phyloP scores from a whole-genome alignment of 30 jellyfish, hydroid and myxozoan species.

The Rhopilema esculentum region DNA sequence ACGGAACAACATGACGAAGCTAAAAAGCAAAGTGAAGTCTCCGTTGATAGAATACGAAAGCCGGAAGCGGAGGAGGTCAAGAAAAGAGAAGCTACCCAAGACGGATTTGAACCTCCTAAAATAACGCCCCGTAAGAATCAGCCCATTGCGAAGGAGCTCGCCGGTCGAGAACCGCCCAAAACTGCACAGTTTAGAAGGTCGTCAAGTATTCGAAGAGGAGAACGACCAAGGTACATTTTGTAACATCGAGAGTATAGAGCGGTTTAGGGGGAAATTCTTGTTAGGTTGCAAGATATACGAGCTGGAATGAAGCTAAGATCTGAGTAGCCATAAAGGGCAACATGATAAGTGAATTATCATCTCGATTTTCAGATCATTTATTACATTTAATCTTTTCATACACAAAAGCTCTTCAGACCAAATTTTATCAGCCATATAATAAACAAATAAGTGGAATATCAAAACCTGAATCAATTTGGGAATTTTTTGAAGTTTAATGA shows the following conservation, averaged over 20 bases:
- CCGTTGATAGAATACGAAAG: conserved; percentile 1
- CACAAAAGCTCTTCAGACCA: too few species aligned
- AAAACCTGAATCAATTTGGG: too few species aligned
- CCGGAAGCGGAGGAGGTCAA: not conserved
- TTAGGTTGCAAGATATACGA: too few species aligned
- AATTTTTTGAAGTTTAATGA: too few species aligned
- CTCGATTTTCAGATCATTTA: too few species aligned
- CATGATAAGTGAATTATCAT: too few species aligned
- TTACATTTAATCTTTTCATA: too few species aligned
- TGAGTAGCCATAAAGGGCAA: too few species aligned
- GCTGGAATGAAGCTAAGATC: not conserved
- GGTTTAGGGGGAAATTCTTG: too few species aligned
- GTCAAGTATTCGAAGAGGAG: conserved; percentile 59
- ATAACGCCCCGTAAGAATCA: conserved; percentile 28
- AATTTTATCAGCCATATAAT: too few species aligned
- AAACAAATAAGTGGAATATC: too few species aligned
- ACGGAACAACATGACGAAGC: conserved; percentile 16
- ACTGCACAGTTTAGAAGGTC: conserved; percentile 40
- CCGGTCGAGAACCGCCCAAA: not conserved
- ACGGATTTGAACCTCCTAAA: conserved; percentile 59
- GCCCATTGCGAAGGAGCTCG: not conserved
- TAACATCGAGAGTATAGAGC: too few species aligned
- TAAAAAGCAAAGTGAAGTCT: not conserved
- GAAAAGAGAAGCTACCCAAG: conserved; percentile 12
- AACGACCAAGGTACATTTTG: conserved; percentile 74